These are phyloP conservation scores for Ceraclea dissimilis DNA, from an alignment of 2,888 invertebrate species.

Conservation along the genomic window DNA sequence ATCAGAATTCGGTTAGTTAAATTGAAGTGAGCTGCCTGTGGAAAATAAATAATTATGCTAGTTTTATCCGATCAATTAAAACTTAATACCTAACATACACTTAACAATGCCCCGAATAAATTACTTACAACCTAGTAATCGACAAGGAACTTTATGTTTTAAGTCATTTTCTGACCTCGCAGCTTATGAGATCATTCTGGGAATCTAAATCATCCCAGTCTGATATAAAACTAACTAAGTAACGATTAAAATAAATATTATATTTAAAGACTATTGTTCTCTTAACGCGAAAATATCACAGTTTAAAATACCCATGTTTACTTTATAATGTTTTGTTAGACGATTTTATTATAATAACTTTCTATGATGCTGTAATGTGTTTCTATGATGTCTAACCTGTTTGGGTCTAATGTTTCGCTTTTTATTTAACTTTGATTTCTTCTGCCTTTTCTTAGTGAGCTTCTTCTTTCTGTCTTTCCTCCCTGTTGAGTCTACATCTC, in stretches of 20 bases:
- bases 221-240: neutral
- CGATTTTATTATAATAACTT: neutral
- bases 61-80: too few species aligned
- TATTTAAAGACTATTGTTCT: neutral
- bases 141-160: neutral
- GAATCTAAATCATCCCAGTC: neutral
- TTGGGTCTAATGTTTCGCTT: neutral
- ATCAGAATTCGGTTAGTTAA: too few species aligned
- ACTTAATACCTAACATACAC: too few species aligned
- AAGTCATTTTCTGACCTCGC: neutral
- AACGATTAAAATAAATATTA: neutral
- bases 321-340: neutral
- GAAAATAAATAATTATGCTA: too few species aligned
- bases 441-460: neutral
- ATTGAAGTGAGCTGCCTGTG: too few species aligned
- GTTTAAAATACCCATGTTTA: conserved; percentile 44
- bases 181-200: neutral
- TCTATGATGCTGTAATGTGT: neutral
- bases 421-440: neutral
- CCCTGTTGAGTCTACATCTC: conserved; percentile 29
- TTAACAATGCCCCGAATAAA: neutral
- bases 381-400: neutral
- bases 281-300: conserved; percentile 39
- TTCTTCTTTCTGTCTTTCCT: too few species aligned
- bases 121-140: neutral